A percentile compares a stretch with the other conserved stretches of the same genome.
Evolutionary conservation across 2,888 invertebrate species (phyloP).

Genomic region (Napeogenes sylphis): DNA sequence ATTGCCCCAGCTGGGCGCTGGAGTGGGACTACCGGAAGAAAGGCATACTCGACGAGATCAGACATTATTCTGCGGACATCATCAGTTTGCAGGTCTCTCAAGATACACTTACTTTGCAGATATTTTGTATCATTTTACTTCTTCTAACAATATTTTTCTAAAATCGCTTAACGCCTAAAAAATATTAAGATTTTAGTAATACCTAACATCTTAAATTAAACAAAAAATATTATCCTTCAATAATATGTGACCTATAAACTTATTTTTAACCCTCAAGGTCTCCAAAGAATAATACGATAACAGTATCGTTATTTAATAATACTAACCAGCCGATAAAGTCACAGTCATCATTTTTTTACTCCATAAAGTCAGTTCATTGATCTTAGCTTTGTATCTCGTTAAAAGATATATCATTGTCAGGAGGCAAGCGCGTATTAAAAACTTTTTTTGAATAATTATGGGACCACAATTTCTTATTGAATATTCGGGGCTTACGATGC

Average conservation of each 20-base stretch:
- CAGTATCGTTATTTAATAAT: too few relatives aligned
- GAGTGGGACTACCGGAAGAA: slow-evolving; percentile 99
- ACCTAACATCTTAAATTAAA: too few relatives aligned
- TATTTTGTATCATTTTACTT: too few relatives aligned
- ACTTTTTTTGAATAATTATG: slow-evolving; percentile 1
- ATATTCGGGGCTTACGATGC: background rate
- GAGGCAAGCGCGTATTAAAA: slow-evolving; percentile 2
- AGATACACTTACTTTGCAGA: background rate
- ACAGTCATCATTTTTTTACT: background rate
- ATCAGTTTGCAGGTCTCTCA: slow-evolving; percentile 84
- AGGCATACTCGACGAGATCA: slow-evolving; percentile 96
- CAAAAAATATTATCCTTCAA: too few relatives aligned
- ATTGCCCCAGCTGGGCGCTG: slow-evolving; percentile 99
- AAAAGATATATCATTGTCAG: slow-evolving; percentile 36
- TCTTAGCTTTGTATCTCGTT: slow-evolving; percentile 27
- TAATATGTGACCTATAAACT: too few relatives aligned
- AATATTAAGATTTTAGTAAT: too few relatives aligned
- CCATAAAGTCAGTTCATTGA: slow-evolving; percentile 17
- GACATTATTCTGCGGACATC: slow-evolving; percentile 97
- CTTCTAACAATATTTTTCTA: too few relatives aligned
- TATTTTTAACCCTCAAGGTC: too few relatives aligned
- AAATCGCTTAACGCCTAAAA: too few relatives aligned
- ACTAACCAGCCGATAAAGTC: background rate
- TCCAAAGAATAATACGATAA: too few relatives aligned
- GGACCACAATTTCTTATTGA: background rate